phyloP scores from a whole-genome alignment of 2,888 invertebrate species.

The Latrodectus hesperus region DNA sequence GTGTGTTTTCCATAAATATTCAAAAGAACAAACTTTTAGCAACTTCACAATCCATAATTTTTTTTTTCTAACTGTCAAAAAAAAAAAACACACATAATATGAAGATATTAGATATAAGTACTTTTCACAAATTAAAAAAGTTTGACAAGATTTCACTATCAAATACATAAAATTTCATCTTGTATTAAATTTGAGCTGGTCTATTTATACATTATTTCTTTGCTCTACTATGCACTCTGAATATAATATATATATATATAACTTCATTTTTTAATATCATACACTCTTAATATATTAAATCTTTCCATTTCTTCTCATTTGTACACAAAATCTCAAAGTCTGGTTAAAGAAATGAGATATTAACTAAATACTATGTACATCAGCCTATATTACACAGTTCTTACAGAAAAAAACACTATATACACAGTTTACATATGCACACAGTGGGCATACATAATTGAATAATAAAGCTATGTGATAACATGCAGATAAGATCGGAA shows the following conservation, averaged over 20 bases:
- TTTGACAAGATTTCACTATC: conserved; percentile 55
- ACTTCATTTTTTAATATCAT: conserved; percentile 20
- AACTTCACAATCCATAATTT: too few species aligned
- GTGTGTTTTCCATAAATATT: too few species aligned
- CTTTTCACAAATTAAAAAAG: conserved; percentile 17
- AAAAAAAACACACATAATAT: neutral
- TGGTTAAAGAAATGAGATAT: conserved; percentile 32
- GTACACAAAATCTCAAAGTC: conserved; percentile 13
- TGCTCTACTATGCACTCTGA: conserved; percentile 41
- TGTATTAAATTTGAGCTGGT: conserved; percentile 50
- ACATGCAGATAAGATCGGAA: neutral
- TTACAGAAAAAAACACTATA: conserved; percentile 44
- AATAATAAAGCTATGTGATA: conserved; percentile 61
- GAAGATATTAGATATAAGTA: conserved; percentile 29
- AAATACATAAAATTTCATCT: conserved; percentile 37
- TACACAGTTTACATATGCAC: conserved; percentile 41
- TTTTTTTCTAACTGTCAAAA: too few species aligned
- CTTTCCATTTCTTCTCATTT: conserved; percentile 16
- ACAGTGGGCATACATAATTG: neutral
- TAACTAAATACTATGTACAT: conserved; percentile 63
- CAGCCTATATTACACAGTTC: conserved; percentile 59
- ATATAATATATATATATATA: conserved; percentile 54
- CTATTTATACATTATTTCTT: conserved; percentile 47
- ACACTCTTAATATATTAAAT: conserved; percentile 53
- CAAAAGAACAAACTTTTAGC: too few species aligned